A percentile compares a stretch with the other conserved stretches of the same genome.
These are phyloP conservation scores for Styela clava DNA, from an alignment of 23 tunicate species.

Conservation along the genomic window DNA sequence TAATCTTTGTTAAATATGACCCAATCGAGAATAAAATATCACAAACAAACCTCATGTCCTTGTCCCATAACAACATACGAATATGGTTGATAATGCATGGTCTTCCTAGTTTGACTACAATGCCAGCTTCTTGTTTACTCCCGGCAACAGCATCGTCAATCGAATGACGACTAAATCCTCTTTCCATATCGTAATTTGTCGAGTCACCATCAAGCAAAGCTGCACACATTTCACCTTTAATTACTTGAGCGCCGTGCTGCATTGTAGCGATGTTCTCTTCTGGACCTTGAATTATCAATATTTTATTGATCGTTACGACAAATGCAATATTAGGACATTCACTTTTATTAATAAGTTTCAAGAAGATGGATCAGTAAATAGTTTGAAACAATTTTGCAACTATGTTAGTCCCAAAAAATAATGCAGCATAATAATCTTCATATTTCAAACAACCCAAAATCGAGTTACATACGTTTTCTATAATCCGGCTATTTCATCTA, in stretches of 20 bases:
- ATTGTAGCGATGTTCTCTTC: constrained; percentile 88
- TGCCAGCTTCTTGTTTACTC: constrained; percentile 65
- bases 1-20: too few species aligned
- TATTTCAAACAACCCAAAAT: too few species aligned
- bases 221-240: constrained; percentile 86
- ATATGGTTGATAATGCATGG: constrained; percentile 88
- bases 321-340: too few species aligned
- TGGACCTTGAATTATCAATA: constrained; percentile 49
- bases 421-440: too few species aligned
- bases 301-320: not conserved
- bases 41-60: constrained; percentile 59
- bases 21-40: too few species aligned
- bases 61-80: constrained; percentile 81
- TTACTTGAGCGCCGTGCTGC: constrained; percentile 91
- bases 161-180: constrained; percentile 72
- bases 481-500: too few species aligned
- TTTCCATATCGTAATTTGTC: constrained; percentile 61
- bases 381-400: too few species aligned
- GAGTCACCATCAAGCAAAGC: constrained; percentile 82
- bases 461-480: too few species aligned
- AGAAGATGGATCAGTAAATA: too few species aligned
- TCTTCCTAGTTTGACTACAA: constrained; percentile 76
- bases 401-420: too few species aligned
- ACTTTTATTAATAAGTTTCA: too few species aligned
- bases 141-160: constrained; percentile 63